These are phyloP conservation scores for Scarus forsteni DNA, from an alignment of 2,797 vertebrate genomes.

Conservation along the genomic window DNA sequence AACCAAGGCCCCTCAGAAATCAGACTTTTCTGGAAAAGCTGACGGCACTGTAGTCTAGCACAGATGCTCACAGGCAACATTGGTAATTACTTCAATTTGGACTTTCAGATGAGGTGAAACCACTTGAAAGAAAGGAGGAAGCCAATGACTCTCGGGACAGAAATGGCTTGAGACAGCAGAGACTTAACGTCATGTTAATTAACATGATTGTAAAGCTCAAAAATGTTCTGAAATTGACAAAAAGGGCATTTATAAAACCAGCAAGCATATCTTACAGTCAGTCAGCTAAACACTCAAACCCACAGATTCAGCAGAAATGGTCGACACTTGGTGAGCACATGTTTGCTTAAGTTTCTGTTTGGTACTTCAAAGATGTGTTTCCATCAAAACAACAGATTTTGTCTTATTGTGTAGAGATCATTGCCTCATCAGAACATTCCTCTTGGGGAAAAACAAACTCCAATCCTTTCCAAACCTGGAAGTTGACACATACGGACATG, in stretches of 20 bases:
- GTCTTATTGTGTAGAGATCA: slow-evolving; percentile 34
- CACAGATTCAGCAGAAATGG: slow-evolving; percentile 22
- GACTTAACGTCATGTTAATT: background rate
- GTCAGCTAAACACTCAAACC: slow-evolving; percentile 6
- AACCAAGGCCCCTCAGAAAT: slow-evolving; percentile 52
- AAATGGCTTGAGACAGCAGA: background rate
- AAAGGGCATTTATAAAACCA: slow-evolving; percentile 3
- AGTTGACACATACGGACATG: slow-evolving; percentile 16
- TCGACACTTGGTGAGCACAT: slow-evolving; percentile 41
- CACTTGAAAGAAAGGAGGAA: slow-evolving; percentile 29
- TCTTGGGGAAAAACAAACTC: slow-evolving; percentile 26
- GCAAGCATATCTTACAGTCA: slow-evolving; percentile 1
- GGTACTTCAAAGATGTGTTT: slow-evolving; percentile 49
- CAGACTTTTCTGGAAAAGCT: slow-evolving; percentile 63
- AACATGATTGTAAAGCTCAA: background rate
- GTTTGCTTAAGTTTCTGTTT: slow-evolving; percentile 21
- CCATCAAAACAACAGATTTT: slow-evolving; percentile 13
- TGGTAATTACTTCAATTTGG: slow-evolving; percentile 41
- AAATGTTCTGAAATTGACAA: background rate
- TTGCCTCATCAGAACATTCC: slow-evolving; percentile 37
- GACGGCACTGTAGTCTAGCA: slow-evolving; percentile 47
- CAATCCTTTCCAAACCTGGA: slow-evolving; percentile 18
- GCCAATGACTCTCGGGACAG: slow-evolving; percentile 25
- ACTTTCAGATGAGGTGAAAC: slow-evolving; percentile 47
- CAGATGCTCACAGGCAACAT: slow-evolving; percentile 40